Evolutionary conservation across 2,113 vertebrate species (phyloP).

Genomic region (Poecilia latipinna): DNA sequence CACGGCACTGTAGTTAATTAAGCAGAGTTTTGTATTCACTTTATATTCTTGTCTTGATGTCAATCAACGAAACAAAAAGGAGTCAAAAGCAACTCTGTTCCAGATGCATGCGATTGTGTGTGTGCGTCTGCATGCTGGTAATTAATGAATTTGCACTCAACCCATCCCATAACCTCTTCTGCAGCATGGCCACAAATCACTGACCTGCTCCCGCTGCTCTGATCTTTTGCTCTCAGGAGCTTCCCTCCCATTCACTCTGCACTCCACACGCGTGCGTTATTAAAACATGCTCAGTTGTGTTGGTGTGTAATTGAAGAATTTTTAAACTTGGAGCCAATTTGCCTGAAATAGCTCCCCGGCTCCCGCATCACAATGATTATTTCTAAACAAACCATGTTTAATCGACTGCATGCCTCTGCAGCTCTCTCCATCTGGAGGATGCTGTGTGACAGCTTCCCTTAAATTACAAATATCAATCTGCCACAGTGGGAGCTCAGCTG

Average conservation of each 20-base stretch:
- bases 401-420: conserved; percentile 69
- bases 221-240: conserved; percentile 22
- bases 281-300: conserved; percentile 34
- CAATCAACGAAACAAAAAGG: conserved; percentile 62
- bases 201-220: conserved; percentile 51
- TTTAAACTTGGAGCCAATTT: conserved; percentile 61
- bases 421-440: conserved; percentile 75
- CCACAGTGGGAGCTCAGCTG: conserved; percentile 76
- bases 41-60: conserved; percentile 66
- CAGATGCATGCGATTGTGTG: conserved; percentile 31
- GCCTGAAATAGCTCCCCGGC: conserved; percentile 68
- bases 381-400: conserved; percentile 79
- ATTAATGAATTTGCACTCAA: conserved; percentile 58
- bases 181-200: conserved; percentile 56
- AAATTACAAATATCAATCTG: conserved; percentile 83
- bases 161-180: conserved; percentile 50
- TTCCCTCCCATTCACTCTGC: conserved; percentile 17
- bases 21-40: conserved; percentile 20
- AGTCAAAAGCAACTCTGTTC: conserved; percentile 51
- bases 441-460: conserved; percentile 76
- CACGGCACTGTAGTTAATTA: conserved; percentile 48
- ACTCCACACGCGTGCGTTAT: conserved; percentile 30
- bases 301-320: conserved; percentile 59
- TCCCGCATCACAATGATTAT: conserved; percentile 74
- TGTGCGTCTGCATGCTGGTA: neutral